Base-by-base conservation (phyloP, 2,797 vertebrate genomes). In the Nyctibius grandis region DNA sequence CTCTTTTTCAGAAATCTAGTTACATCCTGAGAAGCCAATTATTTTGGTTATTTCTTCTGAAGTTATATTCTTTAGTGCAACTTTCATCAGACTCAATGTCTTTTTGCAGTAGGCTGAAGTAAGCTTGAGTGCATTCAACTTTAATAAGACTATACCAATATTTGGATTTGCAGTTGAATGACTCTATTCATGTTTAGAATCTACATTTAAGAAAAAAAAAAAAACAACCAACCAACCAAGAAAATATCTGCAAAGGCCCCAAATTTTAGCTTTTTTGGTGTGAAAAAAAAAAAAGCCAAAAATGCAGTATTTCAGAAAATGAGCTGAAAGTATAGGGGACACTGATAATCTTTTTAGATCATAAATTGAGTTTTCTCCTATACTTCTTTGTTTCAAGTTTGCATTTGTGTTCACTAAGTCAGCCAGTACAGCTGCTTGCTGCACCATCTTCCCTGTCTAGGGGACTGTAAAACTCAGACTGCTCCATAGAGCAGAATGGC, bases 241-340 rank as follows among this genome's bases (percentile, higher is more conserved):
- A 56, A 36, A 8, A 70, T 67, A 2, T 4, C 0, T 50, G 1
- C 2, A 48, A 76, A 59, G 2, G 1, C 6, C 7, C 9, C 6
- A 19, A 4, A 29, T 59, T 61, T 79, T 50, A 3, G 1, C 2
- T 17, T 50, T 75, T 75, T 47, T 5, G 0, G 4, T 34, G 10
- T 12, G 9, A 4, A 15, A 3, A 21, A 2, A 4, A 15, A n/a
- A 12, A n/a, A 12, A 0, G 0, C 1, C 7, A 31, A 21, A 72
- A 72, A 5, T 19, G 0, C 6, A 1, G 0, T 40, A 10, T 59
- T 67, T 45, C 23, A 78, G 34, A 29, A 51, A 64, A 40, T n/a
- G 7, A 70, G 4, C 3, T 72, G 6, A 51, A 75, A 40, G 7
- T 20, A 31, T 67, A 67, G 36, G 11, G 23, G 9, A 65, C 5